Base-by-base conservation (phyloP, 2,888 invertebrate genomes). In the Eupelmus urozonus region DNA sequence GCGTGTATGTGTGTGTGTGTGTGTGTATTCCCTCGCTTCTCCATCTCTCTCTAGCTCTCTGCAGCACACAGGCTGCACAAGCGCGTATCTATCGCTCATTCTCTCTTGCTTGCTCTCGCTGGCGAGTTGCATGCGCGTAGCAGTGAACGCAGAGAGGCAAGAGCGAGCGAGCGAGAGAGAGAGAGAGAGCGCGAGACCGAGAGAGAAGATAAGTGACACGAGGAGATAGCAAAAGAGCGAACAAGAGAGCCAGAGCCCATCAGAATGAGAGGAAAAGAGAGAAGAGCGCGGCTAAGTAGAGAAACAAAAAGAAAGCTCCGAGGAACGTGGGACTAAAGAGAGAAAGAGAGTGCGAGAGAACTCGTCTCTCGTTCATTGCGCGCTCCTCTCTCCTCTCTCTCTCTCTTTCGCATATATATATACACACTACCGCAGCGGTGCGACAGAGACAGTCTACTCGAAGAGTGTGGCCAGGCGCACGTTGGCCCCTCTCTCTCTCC, bases 171-270 rank as follows among this genome's bases (percentile, higher is more conserved):
- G 77, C 40, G 23, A 57, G 20, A 45, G 78, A 65, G 79, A 76
- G 80, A 60, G 65, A 67, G 74, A 77, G 81, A 75, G 34, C 16
- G 66, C 25, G 34, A 45, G 45, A 55, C 27, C 4, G 60, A 34
- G 40, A 60, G 63, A 45, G 18, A 25, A 49, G 57, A 29, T 23
- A 63, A 78, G 67, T 63, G 59, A 74, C 65, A 59, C 66, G 57
- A 55, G 59, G 62, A 76, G 67, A 55, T 70, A 74, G 76, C 76
- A 51, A 51, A 66, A 69, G 53, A 76, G 63, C 72, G 74, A 42
- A 65, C 57, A 69, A 69, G 80, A 80, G 77, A 66, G 76, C 59
- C 59, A 55, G n/a, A n/a, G n/a, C n/a, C n/a, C n/a, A n/a, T n/a
- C 79, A 42, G 27, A 51, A 18, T 29, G 79, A 71, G 82, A 78